A percentile compares a stretch with the other conserved stretches of the same genome.
phyloP scores from a whole-genome alignment of 2,113 vertebrate species.

The Phalacrocorax aristotelis region DNA sequence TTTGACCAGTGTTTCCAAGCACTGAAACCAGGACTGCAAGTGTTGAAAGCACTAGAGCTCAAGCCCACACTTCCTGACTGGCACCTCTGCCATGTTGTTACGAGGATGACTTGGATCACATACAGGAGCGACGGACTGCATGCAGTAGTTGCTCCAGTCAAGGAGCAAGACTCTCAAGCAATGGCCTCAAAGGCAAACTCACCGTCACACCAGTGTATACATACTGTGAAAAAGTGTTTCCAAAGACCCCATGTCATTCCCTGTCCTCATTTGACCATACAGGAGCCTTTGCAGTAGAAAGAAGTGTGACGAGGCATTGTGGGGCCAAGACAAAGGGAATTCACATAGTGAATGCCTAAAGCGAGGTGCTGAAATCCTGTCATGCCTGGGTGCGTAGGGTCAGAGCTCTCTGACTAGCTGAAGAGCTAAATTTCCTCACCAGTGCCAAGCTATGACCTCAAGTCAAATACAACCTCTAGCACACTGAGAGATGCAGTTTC shows the following conservation, averaged over 20 bases:
- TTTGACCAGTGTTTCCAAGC: background rate
- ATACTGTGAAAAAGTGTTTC: background rate
- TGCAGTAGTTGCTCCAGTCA: background rate
- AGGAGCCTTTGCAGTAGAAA: background rate
- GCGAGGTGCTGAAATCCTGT: background rate
- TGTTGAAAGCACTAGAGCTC: background rate
- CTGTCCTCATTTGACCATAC: background rate
- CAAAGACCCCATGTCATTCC: background rate
- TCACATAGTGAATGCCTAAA: background rate
- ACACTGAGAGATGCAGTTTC: background rate
- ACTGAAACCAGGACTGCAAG: background rate
- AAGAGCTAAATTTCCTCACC: background rate
- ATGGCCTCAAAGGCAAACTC: background rate
- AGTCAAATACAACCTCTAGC: background rate
- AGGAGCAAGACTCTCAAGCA: background rate
- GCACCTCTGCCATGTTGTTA: accelerated
- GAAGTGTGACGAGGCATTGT: background rate
- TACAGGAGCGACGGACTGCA: background rate
- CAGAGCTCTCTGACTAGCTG: background rate
- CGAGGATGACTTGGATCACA: background rate
- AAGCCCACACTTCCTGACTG: background rate
- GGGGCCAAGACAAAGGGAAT: background rate
- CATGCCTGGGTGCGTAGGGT: background rate
- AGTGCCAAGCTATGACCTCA: background rate
- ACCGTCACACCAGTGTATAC: accelerated